Evolutionary conservation across 1,140 invertebrate species (phyloP), one percentile per base, ranked within the genome.

Genomic region (Drosophila grimshawi): DNA sequence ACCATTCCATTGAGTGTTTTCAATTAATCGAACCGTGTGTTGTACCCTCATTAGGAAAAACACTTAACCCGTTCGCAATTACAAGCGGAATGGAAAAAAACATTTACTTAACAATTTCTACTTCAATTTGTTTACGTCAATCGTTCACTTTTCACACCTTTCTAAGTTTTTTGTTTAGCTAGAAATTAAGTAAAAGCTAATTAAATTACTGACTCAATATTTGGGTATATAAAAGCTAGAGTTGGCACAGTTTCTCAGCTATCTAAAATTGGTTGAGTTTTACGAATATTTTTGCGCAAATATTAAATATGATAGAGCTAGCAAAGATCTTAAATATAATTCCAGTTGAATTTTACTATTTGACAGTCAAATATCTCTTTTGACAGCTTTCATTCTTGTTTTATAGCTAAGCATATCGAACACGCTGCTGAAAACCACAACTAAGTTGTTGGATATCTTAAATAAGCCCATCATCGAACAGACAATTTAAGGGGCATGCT

Each of bases 1-100:
- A 70, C 48, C 67, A 43, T 56, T 3, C 3, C 6, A 35, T 35
- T n/a, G 19, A 49, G 45, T 49, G 45, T 41, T 69, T 74, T 57
- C 57, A 69, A 62, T 69, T 69, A 68, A 61, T 51, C 2, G 29
- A 2, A 33, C 11, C 45, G 33, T 3, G 37, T 39, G 46, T 37
- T 45, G 4, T 30, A 52, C n/a, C 33, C 8, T 8, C 32, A 32
- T 33, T 11, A 35, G 39, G 27, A 32, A 3, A 43, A 32, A 19
- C 51, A 64, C 46, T 56, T 53, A 66, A 56, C 10, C 52, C 63
- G 56, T 66, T 66, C 10, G 0, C 46, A 55, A 56, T 45, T 8
- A 55, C 29, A 53, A 41, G 8, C 41, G 37, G 19, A 19, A 19
- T 19, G 19, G 0, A 19, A 53, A 55, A 32, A 33, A 48, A 48